Conservation (phyloP, 1,140 invertebrate species). For the Drosophila nannoptera region DNA sequence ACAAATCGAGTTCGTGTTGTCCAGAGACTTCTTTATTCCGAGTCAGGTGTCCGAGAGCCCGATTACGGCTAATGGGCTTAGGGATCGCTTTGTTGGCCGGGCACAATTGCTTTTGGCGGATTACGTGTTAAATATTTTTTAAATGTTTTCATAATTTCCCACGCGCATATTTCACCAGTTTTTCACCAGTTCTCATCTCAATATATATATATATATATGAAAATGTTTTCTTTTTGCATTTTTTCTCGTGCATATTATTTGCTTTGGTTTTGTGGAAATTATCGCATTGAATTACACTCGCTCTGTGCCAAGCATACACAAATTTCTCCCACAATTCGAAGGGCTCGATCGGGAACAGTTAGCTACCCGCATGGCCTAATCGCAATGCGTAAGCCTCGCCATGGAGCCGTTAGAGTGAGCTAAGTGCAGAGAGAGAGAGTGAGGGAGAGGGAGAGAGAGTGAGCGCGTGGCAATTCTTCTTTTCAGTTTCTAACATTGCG, state of each 20-base stretch:
- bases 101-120: constrained; percentile 34
- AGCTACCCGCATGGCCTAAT: constrained; percentile 40
- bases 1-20: constrained; percentile 35
- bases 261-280: constrained; percentile 54
- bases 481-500: not conserved
- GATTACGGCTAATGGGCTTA: constrained; percentile 37
- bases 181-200: not conserved
- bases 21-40: no score
- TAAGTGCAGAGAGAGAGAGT: not conserved
- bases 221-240: constrained; percentile 38
- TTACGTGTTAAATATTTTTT: constrained; percentile 42
- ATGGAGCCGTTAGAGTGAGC: constrained; percentile 1
- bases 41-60: constrained; percentile 46
- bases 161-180: constrained; percentile 44
- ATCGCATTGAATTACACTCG: constrained; percentile 64
- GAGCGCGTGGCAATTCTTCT: constrained; percentile 49
- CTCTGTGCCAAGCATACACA: constrained; percentile 12
- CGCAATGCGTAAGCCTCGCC: constrained; percentile 29
- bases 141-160: constrained; percentile 70
- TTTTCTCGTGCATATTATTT: constrained; percentile 58
- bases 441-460: not conserved
- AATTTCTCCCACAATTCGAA: constrained; percentile 59
- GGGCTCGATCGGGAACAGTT: constrained; percentile 20
- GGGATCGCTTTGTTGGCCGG: constrained; percentile 12
- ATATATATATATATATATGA: no score